Percentiles rank a stretch among this genome's conserved stretches.
phyloP scores from a whole-genome alignment of 92 coral and sea anemone species.

The Pocillopora grandis region DNA sequence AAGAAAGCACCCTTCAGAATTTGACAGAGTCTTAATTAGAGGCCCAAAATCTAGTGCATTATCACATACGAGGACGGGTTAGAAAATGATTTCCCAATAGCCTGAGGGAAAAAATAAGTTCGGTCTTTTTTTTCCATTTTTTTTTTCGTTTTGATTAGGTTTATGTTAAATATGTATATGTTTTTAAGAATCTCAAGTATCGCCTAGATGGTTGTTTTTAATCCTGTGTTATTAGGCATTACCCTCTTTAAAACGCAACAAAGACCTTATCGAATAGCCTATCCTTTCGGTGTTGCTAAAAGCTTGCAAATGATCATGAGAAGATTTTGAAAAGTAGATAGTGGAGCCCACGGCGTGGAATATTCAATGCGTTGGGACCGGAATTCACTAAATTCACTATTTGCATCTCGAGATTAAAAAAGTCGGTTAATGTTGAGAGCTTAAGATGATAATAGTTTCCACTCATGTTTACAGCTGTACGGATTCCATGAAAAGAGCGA shows the following conservation, averaged over 20 bases:
- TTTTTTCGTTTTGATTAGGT: neutral
- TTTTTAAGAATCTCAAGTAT: too few species aligned
- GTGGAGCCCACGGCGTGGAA: neutral
- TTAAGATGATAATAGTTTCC: neutral
- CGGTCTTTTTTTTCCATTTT: neutral
- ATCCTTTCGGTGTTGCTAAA: neutral
- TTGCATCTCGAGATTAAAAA: constrained; percentile 3
- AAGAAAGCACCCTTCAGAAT: constrained; percentile 1
- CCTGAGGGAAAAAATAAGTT: neutral
- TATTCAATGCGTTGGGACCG: constrained; percentile 5
- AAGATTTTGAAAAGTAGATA: neutral
- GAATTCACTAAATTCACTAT: constrained; percentile 2
- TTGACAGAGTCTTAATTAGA: neutral
- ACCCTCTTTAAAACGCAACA: neutral
- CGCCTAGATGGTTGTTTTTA: too few species aligned
- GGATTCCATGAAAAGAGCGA: neutral
- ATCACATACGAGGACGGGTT: neutral
- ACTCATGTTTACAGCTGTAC: neutral
- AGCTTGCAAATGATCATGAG: neutral
- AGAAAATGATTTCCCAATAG: neutral
- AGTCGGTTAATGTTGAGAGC: constrained; percentile 3
- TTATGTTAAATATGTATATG: too few species aligned
- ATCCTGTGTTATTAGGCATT: too few species aligned
- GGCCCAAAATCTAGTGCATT: too few species aligned
- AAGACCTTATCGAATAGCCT: neutral